Evolutionary conservation across 2,113 vertebrate genomes (phyloP), one percentile per base, ranked within the genome.

Genomic region (Columba livia): DNA sequence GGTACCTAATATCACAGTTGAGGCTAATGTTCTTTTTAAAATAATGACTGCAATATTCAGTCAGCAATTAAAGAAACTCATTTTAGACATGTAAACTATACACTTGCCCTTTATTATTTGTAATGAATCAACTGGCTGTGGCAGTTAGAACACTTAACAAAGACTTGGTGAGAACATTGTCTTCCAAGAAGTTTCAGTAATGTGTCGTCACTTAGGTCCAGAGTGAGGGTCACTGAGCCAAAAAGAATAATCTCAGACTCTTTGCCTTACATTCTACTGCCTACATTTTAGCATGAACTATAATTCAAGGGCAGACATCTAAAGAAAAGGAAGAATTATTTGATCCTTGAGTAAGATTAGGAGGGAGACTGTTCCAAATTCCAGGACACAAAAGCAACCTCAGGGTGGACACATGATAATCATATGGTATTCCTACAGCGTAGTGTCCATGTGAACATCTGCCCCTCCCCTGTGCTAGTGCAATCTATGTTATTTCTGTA

Each of bases 41-140:
- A 90, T 93, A 94, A 96, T 87, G 66, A 87, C 51, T 24, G 18
- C 89, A 97, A 94, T 96, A 95, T 88, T 88, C 85, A 92, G 79
- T 34, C 21, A 21, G 85, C 91, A 95, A 96, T 96, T 97, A 96
- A 95, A 92, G 61, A 88, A 88, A 93, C 83, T 85, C 11, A 94
- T 96, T 95, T 79, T 88, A 85, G 65, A 91, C 57, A 74, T 10
- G 42, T 60, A 94, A 91, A 90, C 82, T 50, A 54, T 34, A 57
- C 72, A 53, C 48, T 90, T 94, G 78, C 64, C 66, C 88, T 86
- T 95, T 94, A 94, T 91, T 96, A 84, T 72, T 70, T 90, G 50
- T 36, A 93, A 97, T 94, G 9, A 96, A 95, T 91, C 94, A 70
- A 15, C 32, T 81, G 40, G 18, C 42, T 95, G 24, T 40, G 40